These are phyloP conservation scores for Phaenicophaeus curvirostris DNA, from an alignment of 2,797 vertebrate species.

Conservation along the genomic window DNA sequence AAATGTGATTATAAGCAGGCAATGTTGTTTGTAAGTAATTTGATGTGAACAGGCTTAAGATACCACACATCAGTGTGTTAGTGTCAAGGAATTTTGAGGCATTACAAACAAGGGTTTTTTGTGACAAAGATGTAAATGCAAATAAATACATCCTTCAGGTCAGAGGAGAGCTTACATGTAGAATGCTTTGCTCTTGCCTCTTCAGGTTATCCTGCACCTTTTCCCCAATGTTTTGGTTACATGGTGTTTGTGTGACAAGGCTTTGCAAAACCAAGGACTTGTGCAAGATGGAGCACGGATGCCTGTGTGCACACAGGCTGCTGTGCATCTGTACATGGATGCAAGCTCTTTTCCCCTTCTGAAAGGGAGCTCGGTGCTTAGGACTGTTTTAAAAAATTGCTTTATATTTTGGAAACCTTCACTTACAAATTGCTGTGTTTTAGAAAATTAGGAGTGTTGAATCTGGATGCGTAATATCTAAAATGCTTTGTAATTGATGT, in stretches of 20 bases:
- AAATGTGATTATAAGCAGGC: not conserved
- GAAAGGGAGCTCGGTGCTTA: not conserved
- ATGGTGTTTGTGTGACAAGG: not conserved
- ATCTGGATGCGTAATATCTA: not conserved
- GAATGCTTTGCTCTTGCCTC: not conserved
- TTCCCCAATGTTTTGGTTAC: not conserved
- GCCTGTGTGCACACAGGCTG: not conserved
- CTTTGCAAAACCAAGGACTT: not conserved
- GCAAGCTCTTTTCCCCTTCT: not conserved
- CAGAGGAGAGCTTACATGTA: not conserved
- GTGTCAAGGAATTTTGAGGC: not conserved
- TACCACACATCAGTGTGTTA: not conserved
- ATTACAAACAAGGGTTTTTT: not conserved
- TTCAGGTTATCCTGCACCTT: not conserved
- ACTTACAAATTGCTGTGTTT: not conserved
- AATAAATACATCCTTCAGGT: not conserved
- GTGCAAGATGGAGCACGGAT: fast-evolving
- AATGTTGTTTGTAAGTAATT: not conserved
- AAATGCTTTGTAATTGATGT: not conserved
- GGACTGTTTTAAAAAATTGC: not conserved
- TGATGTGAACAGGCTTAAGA: not conserved
- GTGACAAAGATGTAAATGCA: not conserved
- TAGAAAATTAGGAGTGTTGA: not conserved
- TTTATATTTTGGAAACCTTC: not conserved
- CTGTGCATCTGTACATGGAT: not conserved